phyloP scores from a whole-genome alignment of 2,888 invertebrate species.

The Synanthedon tipuliformis region DNA sequence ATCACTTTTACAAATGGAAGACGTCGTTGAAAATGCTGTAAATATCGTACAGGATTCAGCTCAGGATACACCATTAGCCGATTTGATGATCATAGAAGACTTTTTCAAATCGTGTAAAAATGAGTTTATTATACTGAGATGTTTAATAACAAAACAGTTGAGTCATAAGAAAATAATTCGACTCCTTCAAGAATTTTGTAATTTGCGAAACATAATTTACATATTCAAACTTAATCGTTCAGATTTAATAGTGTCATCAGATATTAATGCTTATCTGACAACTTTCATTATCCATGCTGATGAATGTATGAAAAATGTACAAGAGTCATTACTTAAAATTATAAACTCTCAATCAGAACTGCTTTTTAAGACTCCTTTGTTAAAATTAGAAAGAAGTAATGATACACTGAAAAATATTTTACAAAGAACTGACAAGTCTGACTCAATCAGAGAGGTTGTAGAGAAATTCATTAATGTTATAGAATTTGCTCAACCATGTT shows the following conservation, averaged over 20 bases:
- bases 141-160: constrained; percentile 32
- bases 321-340: constrained; percentile 29
- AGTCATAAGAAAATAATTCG: constrained; percentile 47
- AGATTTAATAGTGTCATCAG: constrained; percentile 24
- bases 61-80: constrained; percentile 26
- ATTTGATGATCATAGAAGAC: constrained; percentile 38
- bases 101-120: constrained; percentile 42
- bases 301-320: constrained; percentile 29
- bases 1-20: constrained; percentile 33
- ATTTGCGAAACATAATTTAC: constrained; percentile 27
- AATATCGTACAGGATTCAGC: constrained; percentile 32
- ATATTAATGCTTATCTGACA: constrained; percentile 24
- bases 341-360: constrained; percentile 33
- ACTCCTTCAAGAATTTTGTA: constrained; percentile 42
- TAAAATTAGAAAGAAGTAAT: constrained; percentile 19
- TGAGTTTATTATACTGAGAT: constrained; percentile 39
- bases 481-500: constrained; percentile 18
- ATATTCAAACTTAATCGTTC: constrained; percentile 28
- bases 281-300: constrained; percentile 32
- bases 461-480: constrained; percentile 15
- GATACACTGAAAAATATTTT: constrained; percentile 2
- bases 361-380: constrained; percentile 27
- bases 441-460: constrained; percentile 12
- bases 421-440: constrained; percentile 10
- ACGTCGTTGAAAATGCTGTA: constrained; percentile 35